phyloP scores from a whole-genome alignment of 2,888 invertebrate genomes.

The Tanytarsus gracilentus region DNA sequence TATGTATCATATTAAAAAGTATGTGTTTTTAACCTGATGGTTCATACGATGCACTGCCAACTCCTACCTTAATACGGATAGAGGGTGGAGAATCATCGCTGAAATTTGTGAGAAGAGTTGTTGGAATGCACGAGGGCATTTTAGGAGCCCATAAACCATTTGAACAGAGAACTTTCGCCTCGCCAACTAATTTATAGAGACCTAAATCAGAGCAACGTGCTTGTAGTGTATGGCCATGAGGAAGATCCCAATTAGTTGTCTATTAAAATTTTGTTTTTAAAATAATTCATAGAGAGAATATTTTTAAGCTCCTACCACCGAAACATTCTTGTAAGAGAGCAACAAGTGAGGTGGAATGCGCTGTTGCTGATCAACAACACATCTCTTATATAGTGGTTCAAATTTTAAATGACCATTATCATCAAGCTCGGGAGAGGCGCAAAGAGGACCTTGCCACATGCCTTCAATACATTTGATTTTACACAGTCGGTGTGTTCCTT shows the following conservation, averaged over 20 bases:
- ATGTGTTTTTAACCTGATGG: too few species aligned
- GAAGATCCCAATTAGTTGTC: conserved; percentile 57
- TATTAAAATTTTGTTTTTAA: conserved; percentile 35
- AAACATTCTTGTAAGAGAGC: conserved; percentile 64
- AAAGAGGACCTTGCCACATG: conserved; percentile 76
- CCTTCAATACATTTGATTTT: conserved; percentile 79
- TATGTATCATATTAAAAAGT: too few species aligned
- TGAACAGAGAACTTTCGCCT: conserved; percentile 64
- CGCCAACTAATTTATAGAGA: conserved; percentile 73
- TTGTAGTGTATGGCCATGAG: conserved; percentile 67
- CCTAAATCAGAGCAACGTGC: conserved; percentile 74
- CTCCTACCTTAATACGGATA: conserved; percentile 63
- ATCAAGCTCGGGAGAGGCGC: conserved; percentile 61
- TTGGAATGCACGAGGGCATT: conserved; percentile 76
- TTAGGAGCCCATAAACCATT: conserved; percentile 70
- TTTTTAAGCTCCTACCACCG: conserved; percentile 55
- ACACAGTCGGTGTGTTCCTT: conserved; percentile 65
- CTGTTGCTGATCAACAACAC: conserved; percentile 58
- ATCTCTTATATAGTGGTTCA: conserved; percentile 67
- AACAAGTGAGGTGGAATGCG: conserved; percentile 57
- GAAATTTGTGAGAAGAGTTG: conserved; percentile 75
- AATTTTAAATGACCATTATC: conserved; percentile 52
- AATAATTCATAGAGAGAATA: not conserved
- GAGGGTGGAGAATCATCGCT: conserved; percentile 79
- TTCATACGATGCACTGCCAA: conserved; percentile 72